Base-by-base conservation (phyloP, 2,113 vertebrate genomes). In the Paraplagusia blochii region DNA sequence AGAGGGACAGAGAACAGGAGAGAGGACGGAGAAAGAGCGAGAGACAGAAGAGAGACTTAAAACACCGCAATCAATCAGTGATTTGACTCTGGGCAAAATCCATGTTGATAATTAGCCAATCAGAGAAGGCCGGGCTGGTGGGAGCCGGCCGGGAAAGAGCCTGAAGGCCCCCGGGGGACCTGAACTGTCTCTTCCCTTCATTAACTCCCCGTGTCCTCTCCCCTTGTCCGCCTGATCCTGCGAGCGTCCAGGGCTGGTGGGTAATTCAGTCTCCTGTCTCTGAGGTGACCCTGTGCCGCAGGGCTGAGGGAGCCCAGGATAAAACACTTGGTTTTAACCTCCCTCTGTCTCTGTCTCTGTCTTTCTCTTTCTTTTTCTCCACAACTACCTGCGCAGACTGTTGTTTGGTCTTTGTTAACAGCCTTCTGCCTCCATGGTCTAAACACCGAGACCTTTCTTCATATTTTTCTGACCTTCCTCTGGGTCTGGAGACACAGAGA, bases 231-330 rank as follows among this genome's bases (percentile, higher is more conserved):
- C 73, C 74, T 86, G 83, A 88, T 88, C 88, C 87, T 68, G 73
- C 66, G 61, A 88, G 85, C 76, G 65, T 76, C 77, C 39, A 45
- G 77, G 87, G 88, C 85, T 88, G 83, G 81, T 88, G 88, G 88
- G 85, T 90, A 91, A 90, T 92, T 91, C 89, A 83, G 87, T 89
- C 84, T 82, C 57, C 78, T 67, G 77, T 88, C 87, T 88, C 85
- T 44, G 86, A 90, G 89, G 89, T 91, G 88, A 89, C 90, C 88
- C 83, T 71, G 65, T 7, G 89, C 90, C 83, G 86, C 81, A 56
- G 88, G 90, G 86, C 86, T 83, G 72, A 82, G 75, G 44, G 72
- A 80, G 77, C 74, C 17, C 71, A 87, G 82, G 86, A 86, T 82
- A 79, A 80, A 63, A 50, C 83, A 70, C 58, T 80, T 76, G 69